Percentiles rank a stretch among this genome's conserved stretches.
Conservation (phyloP, 2,888 invertebrate genomes). For the Campoplex nolae region DNA sequence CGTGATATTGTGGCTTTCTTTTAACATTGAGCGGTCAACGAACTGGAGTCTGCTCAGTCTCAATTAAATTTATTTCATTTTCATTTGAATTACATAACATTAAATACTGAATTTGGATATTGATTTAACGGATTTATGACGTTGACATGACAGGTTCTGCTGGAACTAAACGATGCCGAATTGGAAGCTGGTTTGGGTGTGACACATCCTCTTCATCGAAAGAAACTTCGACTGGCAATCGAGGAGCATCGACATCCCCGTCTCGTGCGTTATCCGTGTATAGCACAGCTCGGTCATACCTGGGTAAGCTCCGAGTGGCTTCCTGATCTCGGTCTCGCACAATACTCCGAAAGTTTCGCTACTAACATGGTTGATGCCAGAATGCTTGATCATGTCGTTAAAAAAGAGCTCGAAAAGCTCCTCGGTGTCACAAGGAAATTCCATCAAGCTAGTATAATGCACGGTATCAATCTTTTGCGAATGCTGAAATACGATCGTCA, state of each 20-base stretch:
- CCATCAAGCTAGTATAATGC: slow-evolving; percentile 97
- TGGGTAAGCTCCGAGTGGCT: slow-evolving; percentile 98
- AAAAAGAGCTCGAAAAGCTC: slow-evolving; percentile 97
- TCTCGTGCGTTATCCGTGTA: slow-evolving; percentile 94
- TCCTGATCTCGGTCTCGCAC: slow-evolving; percentile 94
- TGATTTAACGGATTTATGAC: background rate
- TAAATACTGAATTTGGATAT: background rate
- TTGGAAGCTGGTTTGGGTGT: slow-evolving; percentile 96
- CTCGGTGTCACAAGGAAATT: slow-evolving; percentile 96
- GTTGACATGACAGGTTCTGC: slow-evolving; percentile 89
- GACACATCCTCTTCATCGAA: slow-evolving; percentile 96
- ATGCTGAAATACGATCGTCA: slow-evolving; percentile 97
- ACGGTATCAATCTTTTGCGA: slow-evolving; percentile 95
- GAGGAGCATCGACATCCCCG: slow-evolving; percentile 96
- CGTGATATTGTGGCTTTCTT: background rate
- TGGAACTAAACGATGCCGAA: slow-evolving; percentile 96
- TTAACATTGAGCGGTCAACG: background rate
- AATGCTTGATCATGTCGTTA: slow-evolving; percentile 96
- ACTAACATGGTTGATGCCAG: slow-evolving; percentile 96
- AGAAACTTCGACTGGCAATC: slow-evolving; percentile 96
- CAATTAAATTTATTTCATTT: background rate
- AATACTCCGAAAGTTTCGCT: slow-evolving; percentile 95
- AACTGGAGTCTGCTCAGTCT: background rate
- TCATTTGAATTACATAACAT: background rate
- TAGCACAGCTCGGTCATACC: slow-evolving; percentile 94